Evolutionary conservation across 2,888 invertebrate species (phyloP).

Genomic region (Lithophane socia): DNA sequence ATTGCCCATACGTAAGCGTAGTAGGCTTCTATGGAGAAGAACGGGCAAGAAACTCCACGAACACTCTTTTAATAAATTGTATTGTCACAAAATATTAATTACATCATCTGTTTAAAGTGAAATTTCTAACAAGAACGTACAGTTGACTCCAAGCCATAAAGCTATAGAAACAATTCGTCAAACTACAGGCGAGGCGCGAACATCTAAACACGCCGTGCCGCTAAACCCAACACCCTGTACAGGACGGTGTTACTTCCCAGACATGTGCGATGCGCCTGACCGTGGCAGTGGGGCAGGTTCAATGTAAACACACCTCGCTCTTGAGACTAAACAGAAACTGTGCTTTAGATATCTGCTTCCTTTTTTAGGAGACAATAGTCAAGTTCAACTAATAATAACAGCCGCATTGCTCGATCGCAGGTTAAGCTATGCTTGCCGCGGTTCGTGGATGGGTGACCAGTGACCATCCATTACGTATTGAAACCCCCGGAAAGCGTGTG

Average conservation of each 20-base stretch:
- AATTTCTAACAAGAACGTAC: neutral
- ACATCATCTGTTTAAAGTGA: neutral
- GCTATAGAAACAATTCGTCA: neutral
- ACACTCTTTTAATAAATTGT: neutral
- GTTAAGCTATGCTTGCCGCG: neutral
- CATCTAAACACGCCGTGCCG: neutral
- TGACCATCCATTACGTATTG: neutral
- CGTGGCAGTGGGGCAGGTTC: conserved; percentile 62
- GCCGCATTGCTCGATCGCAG: neutral
- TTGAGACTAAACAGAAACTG: conserved; percentile 48
- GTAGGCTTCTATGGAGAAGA: neutral
- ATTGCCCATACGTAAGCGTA: neutral
- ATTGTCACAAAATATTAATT: neutral
- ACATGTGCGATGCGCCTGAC: conserved; percentile 46
- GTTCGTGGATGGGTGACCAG: neutral
- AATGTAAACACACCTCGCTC: conserved; percentile 45
- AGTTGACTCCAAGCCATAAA: neutral
- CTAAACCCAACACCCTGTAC: conserved; percentile 29
- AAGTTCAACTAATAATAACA: conserved; percentile 1
- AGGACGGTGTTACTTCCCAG: conserved; percentile 15
- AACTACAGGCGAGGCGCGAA: neutral
- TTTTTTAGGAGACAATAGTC: neutral
- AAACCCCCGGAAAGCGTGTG: neutral
- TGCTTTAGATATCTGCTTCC: conserved; percentile 10
- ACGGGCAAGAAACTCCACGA: neutral